Base-by-base conservation (phyloP, 2,888 invertebrate genomes). In the Rhamnusium bicolor region DNA sequence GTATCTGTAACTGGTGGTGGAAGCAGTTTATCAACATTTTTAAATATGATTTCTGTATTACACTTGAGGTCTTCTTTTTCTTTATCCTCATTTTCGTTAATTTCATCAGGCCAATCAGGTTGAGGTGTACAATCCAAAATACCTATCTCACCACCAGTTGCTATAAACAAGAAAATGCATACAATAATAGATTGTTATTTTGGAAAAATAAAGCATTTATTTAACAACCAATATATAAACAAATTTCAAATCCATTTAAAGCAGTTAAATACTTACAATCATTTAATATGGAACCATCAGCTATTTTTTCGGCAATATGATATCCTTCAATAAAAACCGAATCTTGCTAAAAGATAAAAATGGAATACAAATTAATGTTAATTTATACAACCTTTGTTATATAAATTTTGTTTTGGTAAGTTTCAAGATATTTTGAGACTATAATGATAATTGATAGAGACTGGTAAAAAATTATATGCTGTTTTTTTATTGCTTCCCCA, bases 251-350 rank as follows among this genome's bases (percentile, higher is more conserved):
- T n/a, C n/a, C 5, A 16, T 6, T 51, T 51, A 18, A 51, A 51
- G n/a, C n/a, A n/a, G n/a, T n/a, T n/a, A n/a, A 51, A 27, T 69
- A 68, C 77, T 74, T 68, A 78, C 75, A 60, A 14, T 78, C 70
- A 62, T 74, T 72, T 46, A 74, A 69, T 47, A 78, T 70, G 6
- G 78, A 78, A 16, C 78, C 75, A 73, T 78, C 74, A 6, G 78
- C 74, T 18, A 75, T 71, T 73, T 73, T 75, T 56, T 72, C 73
- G 10, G 78, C 75, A 68, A 78, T 54, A 27, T 74, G 40, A 21
- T 74, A 74, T 18, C 74, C 79, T 47, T 77, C 79, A n/a, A 77
- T 65, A 66, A 75, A 78, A 1, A 80, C 76, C 14, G 78, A 78
- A 71, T 80, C 78, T 32, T 72, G 70, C 80, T 80, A 24, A 62